Evolutionary conservation across 2,113 vertebrate genomes (phyloP).

Genomic region (Hippopotamus amphibius): DNA sequence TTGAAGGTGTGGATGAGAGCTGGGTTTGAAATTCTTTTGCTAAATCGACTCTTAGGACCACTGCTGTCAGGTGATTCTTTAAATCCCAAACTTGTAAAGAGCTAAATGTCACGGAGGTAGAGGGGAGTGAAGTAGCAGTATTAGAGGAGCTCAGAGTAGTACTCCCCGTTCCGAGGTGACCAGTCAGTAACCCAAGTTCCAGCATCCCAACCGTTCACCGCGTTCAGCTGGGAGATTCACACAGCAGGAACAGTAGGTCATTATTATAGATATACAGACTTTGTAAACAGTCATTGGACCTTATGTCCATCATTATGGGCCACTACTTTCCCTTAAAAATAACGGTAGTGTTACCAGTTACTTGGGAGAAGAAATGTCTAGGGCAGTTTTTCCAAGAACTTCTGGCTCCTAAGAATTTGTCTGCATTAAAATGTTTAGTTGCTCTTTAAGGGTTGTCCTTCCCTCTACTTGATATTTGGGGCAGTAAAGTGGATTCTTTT

Average conservation of each 20-base stretch:
- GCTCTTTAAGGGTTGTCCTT: neutral
- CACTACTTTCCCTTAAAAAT: conserved; percentile 34
- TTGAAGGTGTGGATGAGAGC: conserved; percentile 32
- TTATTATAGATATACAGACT: neutral
- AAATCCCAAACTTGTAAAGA: conserved; percentile 37
- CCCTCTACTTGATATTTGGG: neutral
- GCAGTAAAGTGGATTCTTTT: neutral
- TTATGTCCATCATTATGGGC: neutral
- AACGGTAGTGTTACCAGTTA: conserved; percentile 12
- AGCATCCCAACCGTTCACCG: neutral
- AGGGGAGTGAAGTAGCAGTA: neutral
- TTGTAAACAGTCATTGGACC: conserved; percentile 46
- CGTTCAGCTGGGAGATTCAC: neutral
- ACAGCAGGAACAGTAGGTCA: neutral
- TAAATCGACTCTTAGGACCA: neutral
- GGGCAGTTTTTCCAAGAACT: conserved; percentile 56
- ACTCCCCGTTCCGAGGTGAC: neutral
- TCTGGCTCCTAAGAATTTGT: conserved; percentile 24
- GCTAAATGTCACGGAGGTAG: neutral
- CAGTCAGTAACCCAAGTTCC: neutral
- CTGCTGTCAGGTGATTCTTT: conserved; percentile 29
- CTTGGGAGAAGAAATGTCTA: neutral
- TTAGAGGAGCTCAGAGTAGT: neutral
- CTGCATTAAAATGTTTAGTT: conserved; percentile 1
- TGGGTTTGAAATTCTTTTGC: conserved; percentile 57